Evolutionary conservation across 2,797 vertebrate genomes (phyloP), one percentile per base, ranked within the genome.

Genomic region (Diceros bicornis): DNA sequence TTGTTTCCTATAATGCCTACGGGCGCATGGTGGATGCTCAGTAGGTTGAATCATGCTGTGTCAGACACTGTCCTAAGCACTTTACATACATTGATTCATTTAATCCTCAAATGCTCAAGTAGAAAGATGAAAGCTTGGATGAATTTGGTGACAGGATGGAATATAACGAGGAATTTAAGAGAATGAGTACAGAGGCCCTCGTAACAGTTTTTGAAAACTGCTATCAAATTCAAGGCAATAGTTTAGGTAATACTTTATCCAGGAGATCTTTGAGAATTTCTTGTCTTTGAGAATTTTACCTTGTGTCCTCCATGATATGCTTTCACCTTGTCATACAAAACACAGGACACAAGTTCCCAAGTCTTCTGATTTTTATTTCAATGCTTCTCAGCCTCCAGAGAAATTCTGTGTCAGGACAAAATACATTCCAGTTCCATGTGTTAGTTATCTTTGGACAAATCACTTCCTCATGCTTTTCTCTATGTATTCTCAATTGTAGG

Each of bases 181-280:
- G 23, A 57, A 59, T 64, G 17, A 84, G 1, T 84, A 61, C 84
- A 23, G 7, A 79, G 10, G 2, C 16, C 4, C 83, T 92, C n/a
- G 59, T 37, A 78, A 78, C 5, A 23, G 2, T 14, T 25, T 79
- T 72, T 18, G 8, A 75, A 87, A 69, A 41, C 16, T 69, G n/a
- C 44, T 87, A 59, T 66, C 10, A 69, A 94, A 92, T 94, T 81
- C 50, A 89, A 82, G n/a, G 7, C 27, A 95, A 71, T 95, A 34
- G 4, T 44, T 75, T 75, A 37, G 20, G 21, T 89, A 66, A 57
- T 74, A 69, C 7, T 88, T 94, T 34, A 93, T 88, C 11, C 7
- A 89, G 74, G 72, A 81, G 4, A 84, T 55, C 18, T 62, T 91
- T 78, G 32, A 84, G 37, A 91, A 88, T 79, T 57, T 81, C 90